phyloP scores from a whole-genome alignment of 2,113 vertebrate species.

The Colinus virginianus region DNA sequence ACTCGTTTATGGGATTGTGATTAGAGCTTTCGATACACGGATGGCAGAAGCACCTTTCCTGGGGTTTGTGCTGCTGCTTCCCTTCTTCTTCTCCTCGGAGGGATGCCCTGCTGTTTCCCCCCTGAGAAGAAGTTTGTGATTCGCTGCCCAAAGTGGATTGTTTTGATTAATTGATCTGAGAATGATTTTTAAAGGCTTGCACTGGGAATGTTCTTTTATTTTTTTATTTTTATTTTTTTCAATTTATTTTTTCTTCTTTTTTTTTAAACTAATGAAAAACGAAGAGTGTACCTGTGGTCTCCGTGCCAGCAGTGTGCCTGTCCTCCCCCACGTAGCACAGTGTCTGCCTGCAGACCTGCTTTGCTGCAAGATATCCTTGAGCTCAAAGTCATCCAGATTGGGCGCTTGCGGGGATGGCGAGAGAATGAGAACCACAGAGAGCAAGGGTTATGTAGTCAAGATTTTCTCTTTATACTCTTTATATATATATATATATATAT shows the following conservation, averaged over 20 bases:
- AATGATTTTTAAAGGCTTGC: neutral
- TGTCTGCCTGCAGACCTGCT: neutral
- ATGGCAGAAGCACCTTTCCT: neutral
- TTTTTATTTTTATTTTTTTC: too few species aligned
- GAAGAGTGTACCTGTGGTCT: too few species aligned
- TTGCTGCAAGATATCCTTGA: slow-evolving; percentile 4
- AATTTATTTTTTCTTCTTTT: too few species aligned
- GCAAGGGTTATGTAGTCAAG: neutral
- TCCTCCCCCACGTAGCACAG: fast-evolving
- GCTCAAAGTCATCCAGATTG: neutral
- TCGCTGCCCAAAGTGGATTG: neutral
- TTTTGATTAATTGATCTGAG: neutral
- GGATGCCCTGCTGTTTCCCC: neutral
- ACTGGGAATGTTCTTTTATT: neutral
- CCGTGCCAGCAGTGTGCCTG: neutral
- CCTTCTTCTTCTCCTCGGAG: neutral
- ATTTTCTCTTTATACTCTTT: neutral
- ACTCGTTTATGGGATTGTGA: neutral
- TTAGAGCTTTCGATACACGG: slow-evolving; percentile 1
- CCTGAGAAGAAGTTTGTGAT: neutral
- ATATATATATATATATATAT: too few species aligned
- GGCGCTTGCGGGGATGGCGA: neutral
- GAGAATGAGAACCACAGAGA: neutral
- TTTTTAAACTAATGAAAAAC: too few species aligned
- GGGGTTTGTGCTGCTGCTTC: neutral